Base-by-base conservation (phyloP, 2,888 invertebrate genomes). In the Odontothrips loti region DNA sequence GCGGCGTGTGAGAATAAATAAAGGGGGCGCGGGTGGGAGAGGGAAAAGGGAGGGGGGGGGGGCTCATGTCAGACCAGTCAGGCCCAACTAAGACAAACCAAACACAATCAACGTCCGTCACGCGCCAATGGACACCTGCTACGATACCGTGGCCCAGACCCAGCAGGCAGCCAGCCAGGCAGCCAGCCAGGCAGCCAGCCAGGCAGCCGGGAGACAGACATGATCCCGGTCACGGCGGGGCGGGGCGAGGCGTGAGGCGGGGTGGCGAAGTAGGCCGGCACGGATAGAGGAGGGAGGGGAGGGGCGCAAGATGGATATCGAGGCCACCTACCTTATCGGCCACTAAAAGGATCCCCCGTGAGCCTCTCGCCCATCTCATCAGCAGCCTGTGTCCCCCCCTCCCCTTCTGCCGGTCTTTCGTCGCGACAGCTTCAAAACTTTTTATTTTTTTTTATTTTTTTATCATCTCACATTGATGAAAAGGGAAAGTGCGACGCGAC, bases 81-180 rank as follows among this genome's bases (percentile, higher is more conserved):
- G 68, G 68, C 68, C 68, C 68, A 75, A 75, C 68, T 75, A 75
- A 75, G 68, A 75, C 68, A 75, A 75, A 75, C 68, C 68, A 75
- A 75, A 75, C 68, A 75, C 68, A 75, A 75, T 75, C 68, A 75
- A 75, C 27, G 68, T 27, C 68, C 27, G 23, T 75, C 68, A 75
- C 68, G 68, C 23, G 27, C 27, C 68, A 27, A 75, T 23, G 68
- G 68, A 27, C 68, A 75, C 68, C 68, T 75, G 68, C 68, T 27
- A n/a, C 68, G 68, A 75, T 75, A 75, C 68, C 12, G 27, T 3
- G 1, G 68, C 34, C 34, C 34, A 43, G 34, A 43, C 34, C 34
- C 3, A 43, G 34, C 34, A 43, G 34, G 34, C 34, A 43, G 34
- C 3, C 34, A 43, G 34, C 3, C 34, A 4, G 34, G 34, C 34